phyloP scores from a whole-genome alignment of 2,888 invertebrate species.

The Polyploca ridens region DNA sequence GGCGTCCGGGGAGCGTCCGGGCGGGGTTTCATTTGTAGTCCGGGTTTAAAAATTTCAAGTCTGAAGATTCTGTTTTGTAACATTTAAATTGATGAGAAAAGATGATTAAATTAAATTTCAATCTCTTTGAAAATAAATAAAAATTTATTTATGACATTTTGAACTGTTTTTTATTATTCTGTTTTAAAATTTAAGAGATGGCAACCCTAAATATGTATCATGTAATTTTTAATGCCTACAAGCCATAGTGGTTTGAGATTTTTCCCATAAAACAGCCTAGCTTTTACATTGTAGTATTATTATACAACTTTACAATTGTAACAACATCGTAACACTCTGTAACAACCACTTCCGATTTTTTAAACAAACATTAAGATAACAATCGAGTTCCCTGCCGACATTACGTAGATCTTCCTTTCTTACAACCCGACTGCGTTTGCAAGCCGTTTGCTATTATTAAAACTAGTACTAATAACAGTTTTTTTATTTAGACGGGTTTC shows the following conservation, averaged over 20 bases:
- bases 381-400: constrained; percentile 23
- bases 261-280: not conserved
- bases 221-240: no score
- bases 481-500: not conserved
- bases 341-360: constrained; percentile 36
- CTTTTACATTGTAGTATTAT: constrained; percentile 5
- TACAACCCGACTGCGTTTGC: constrained; percentile 20
- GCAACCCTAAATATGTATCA: no score
- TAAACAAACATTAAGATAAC: constrained; percentile 25
- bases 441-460: not conserved
- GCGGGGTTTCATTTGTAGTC: no score
- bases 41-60: no score
- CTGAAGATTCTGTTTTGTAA: no score
- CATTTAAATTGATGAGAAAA: no score
- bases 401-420: constrained; percentile 33
- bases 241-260: not conserved
- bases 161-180: no score
- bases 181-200: no score
- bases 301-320: constrained; percentile 25
- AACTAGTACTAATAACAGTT: not conserved
- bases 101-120: no score
- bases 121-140: no score
- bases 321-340: constrained; percentile 35
- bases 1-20: no score
- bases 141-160: no score